Evolutionary conservation across 1,140 invertebrate species (phyloP), one percentile per base, ranked within the genome.

Genomic region (Drosophila asahinai): DNA sequence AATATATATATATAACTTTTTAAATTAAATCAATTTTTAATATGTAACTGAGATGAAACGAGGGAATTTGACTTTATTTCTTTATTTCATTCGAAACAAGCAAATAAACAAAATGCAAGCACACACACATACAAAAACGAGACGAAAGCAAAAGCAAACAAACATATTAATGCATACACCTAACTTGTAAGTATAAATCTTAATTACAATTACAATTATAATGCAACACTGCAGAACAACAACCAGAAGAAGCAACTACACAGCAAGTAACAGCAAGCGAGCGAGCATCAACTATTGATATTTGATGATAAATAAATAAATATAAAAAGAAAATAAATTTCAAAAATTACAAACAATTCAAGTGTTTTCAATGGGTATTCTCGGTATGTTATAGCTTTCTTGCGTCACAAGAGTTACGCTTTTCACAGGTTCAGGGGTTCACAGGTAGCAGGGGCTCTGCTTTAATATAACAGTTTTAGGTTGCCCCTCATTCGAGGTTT

Each of bases 131-230:
- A 38, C 67, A 66, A 64, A 51, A 86, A 60, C 49, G 42, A 67
- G 22, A 52, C 43, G 33, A 54, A 64, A 70, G 43, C 45, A 76
- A 62, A 58, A 11, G 38, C n/a, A 63, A 49, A 62, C 47, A 62
- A 62, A 62, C 81, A 80, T 81, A 60, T 62, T 62, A 74, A 79
- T 84, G 86, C 81, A 89, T 80, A 83, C 14, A 57, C 76, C 66
- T 89, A 87, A 81, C 68, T 90, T 89, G 73, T 89, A 89, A 89
- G 86, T 81, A 89, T 81, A 80, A 86, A 76, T 86, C 84, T 84
- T 89, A 89, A 90, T 84, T 81, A 89, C 75, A 89, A 90, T 81
- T 81, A 89, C 78, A 71, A 72, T 55, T 84, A 86, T 83, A 15
- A 60, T 61, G 68, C 68, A 76, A 33, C 40, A 77, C 73, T 55